Evolutionary conservation across 2,888 invertebrate genomes (phyloP), one percentile per base, ranked within the genome.

Genomic region (Lithophane semibrunnea): DNA sequence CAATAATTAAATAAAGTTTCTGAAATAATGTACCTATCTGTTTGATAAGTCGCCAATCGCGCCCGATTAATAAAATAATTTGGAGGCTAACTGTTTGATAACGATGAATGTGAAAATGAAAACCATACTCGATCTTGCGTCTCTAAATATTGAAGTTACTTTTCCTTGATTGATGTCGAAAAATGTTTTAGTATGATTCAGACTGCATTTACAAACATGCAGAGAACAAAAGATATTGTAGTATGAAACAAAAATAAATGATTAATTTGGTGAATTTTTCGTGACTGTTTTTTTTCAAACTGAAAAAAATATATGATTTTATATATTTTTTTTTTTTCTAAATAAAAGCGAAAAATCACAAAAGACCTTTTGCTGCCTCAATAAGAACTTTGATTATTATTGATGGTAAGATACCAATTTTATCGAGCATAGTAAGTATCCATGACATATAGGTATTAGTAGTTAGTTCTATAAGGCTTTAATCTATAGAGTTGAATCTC

Each of bases 41-140:
- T 54, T 2, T 47, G 76, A 82, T 82, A 47, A 65, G 58, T 56
- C 13, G 42, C 24, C 80, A 44, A 66, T 66, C 13, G 21, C 54
- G 2, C 5, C 3, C 52, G 85, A 80, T 85, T 82, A 73, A 79
- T 80, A 61, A 71, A 79, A 70, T 44, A 42, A 71, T 61, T 72
- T 71, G 71, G 85, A 85, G 82, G 86, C 56, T 76, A 82, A 54
- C 49, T 37, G 47, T 56, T 70, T 52, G 81, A 82, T 85, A 85
- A 74, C 49, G 65, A 61, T 73, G 12, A 37, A 60, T 44, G 44
- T 63, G 64, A 47, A 29, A 61, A 52, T 49, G 13, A 29, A 68
- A 76, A n/a, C 24, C 37, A 82, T 65, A 54, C 0, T 52, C 65
- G 16, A 85, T 74, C 65, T 54, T 80, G 21, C n/a, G 1, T 12